Base-by-base conservation (phyloP, 2,797 vertebrate genomes). In the Gouania willdenowi region DNA sequence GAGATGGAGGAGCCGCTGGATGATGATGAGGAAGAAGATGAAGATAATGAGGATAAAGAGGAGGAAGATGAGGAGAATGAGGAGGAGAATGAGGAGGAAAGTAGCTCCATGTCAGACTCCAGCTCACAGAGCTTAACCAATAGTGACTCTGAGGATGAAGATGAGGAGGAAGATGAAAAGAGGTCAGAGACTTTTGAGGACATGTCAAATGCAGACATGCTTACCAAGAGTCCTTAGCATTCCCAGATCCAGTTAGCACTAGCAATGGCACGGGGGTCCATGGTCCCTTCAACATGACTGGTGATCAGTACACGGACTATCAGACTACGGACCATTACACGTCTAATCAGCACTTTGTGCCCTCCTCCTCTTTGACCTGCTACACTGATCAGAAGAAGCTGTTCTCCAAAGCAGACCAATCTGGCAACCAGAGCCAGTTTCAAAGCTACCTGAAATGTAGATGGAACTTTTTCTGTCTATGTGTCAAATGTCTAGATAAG, bases 81-180 rank as follows among this genome's bases (percentile, higher is more conserved):
- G 0, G 73, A 89, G 0, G 92, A 97, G 0, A 79, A 87, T 0
- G 88, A 89, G n/a, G 90, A 90, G 22, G 95, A 98, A 3, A 95
- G 93, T n/a, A 97, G 95, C 84, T 99, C 97, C 29, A 87, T 94
- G 56, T 98, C 95, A 0, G 97, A 99, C 79, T 98, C 95, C 18
- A 99, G 95, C 85, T 95, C 94, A 0, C 95, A 98, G 66, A 99
- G 95, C 79, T 84, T 98, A 66, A 93, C 92, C 0, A 94, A 93
- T 58, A 98, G 93, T 6, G 94, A 99, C 76, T 95, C 95, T 0
- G 95, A 97, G 42, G 94, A 97, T 1, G 94, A 95, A 10, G 92
- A 92, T 9, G 91, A 89, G 0, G 85, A 90, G 2, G 93, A 93
- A 3, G 89, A 92, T 1, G 91, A 92, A 16, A 92, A 91, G 52